Base-by-base conservation (phyloP, 2,113 vertebrate species). In the Pterocles burchelli region DNA sequence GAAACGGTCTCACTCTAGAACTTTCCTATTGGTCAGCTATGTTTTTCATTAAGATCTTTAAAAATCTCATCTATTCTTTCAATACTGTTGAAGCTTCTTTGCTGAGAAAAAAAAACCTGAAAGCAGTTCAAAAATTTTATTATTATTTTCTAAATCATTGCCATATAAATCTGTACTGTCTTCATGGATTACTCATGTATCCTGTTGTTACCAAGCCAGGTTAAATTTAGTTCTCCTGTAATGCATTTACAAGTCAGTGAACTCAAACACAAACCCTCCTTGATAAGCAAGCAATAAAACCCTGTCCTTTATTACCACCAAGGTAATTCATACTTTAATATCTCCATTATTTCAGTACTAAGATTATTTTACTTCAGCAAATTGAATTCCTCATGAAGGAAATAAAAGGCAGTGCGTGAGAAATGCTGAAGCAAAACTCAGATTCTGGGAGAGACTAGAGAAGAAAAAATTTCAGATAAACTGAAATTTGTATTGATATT, bases 261-360 rank as follows among this genome's bases (percentile, higher is more conserved):
- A 94, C 74, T 77, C 95, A 83, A 97, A 96, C 87, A 96, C 75
- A 96, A 96, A 67, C 72, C 25, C 58, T 89, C 43, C 67, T 74
- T 85, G 94, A 96, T 95, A 97, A 96, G 87, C 63, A 86, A 92
- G 90, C 81, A 95, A 96, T 97, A 97, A 97, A 97, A 94, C 13
- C 25, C 43, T 62, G 79, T 82, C 49, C 76, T 95, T 96, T 97
- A 97, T 85, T 96, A 90, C 90, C 72, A 89, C 55, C 70, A 82
- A 89, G 89, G 86, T 92, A 97, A 96, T 93, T 95, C 55, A 71
- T 80, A 49, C 85, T 90, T 93, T 87, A 92, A 94, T 93, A 66
- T 72, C 81, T 72, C 81, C 92, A 83, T 94, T 96, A 94, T 91
- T 95, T 81, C 89, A 77, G 90, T 73, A 62, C 82, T 70, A 73